Evolutionary conservation across 2,797 vertebrate species (phyloP).

Genomic region (Diplodus puntazzo): DNA sequence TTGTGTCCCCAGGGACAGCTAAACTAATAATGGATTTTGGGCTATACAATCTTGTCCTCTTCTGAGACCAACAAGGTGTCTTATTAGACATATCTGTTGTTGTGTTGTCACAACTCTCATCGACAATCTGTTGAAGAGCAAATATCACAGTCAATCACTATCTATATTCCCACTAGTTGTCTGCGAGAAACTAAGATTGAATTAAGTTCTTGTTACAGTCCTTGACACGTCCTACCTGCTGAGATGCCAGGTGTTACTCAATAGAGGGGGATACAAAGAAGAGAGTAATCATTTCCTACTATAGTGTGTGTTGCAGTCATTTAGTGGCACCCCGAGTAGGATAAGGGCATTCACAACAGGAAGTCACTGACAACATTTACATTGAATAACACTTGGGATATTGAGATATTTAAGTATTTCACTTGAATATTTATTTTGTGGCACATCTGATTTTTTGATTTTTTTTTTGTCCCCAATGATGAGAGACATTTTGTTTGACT

Average conservation of each 20-base stretch:
- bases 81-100: neutral
- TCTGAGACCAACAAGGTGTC: neutral
- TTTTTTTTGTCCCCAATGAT: too few relatives aligned
- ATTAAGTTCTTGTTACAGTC: constrained; percentile 19
- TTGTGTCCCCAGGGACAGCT: constrained; percentile 27
- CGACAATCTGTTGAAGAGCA: neutral
- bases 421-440: too few relatives aligned
- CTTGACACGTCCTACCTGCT: constrained; percentile 76
- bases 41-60: neutral
- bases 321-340: neutral
- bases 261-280: constrained; percentile 77
- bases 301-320: neutral
- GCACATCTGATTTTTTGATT: too few relatives aligned
- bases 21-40: neutral
- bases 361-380: neutral
- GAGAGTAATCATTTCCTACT: constrained; percentile 68
- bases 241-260: constrained; percentile 74
- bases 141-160: neutral
- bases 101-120: neutral
- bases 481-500: too few relatives aligned
- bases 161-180: neutral
- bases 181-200: neutral
- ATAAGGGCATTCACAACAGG: neutral
- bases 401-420: too few relatives aligned
- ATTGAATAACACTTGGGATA: too few relatives aligned